phyloP scores from a whole-genome alignment of 2,888 invertebrate species.

The Aethes cnicana region DNA sequence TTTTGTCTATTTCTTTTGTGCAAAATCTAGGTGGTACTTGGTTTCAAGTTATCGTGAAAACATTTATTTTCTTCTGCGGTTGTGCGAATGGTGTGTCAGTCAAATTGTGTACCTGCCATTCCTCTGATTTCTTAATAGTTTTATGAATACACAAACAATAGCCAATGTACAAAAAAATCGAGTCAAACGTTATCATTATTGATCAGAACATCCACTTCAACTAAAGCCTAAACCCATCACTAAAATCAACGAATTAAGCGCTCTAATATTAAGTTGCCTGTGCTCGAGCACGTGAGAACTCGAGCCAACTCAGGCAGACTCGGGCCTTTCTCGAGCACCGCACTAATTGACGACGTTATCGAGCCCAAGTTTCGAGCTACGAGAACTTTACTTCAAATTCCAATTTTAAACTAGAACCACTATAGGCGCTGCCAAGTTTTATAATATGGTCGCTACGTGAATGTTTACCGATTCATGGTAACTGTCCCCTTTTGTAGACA shows the following conservation, averaged over 20 bases:
- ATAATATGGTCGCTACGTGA: conserved; percentile 44
- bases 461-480: no score
- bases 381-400: conserved; percentile 65
- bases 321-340: conserved; percentile 42
- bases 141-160: not conserved
- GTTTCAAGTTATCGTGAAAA: no score
- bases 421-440: conserved; percentile 56
- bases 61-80: no score
- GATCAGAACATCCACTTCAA: no score
- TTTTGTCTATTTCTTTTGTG: no score
- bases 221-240: not conserved
- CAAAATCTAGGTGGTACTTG: no score
- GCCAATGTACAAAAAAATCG: no score
- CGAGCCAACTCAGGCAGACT: conserved; percentile 31
- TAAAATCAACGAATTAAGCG: conserved; percentile 14
- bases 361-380: conserved; percentile 58
- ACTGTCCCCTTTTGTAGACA: no score
- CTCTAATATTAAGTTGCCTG: conserved; percentile 27
- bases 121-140: no score
- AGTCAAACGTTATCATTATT: no score
- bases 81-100: no score
- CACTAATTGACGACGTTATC: conserved; percentile 76
- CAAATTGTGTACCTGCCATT: no score
- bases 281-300: conserved; percentile 32
- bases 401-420: conserved; percentile 68